These are phyloP conservation scores for Drosophila tropicalis DNA, from an alignment of 1,140 invertebrate species.

Conservation along the genomic window DNA sequence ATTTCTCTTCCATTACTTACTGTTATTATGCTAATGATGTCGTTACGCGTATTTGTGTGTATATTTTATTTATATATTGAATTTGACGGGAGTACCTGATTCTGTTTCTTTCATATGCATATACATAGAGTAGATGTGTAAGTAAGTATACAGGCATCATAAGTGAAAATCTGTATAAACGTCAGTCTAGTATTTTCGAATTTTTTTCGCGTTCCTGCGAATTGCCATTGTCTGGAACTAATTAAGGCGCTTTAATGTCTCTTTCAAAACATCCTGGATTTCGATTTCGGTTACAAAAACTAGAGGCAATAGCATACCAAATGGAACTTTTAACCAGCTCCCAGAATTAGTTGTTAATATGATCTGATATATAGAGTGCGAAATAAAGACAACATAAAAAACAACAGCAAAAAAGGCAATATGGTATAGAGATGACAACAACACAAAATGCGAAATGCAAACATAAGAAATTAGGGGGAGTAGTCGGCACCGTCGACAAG, in stretches of 20 bases:
- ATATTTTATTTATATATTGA: conserved; percentile 78
- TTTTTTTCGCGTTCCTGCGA: not conserved
- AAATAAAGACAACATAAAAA: not conserved
- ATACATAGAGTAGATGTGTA: conserved; percentile 21
- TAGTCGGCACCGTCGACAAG: conserved; percentile 40
- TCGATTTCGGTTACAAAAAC: conserved; percentile 4
- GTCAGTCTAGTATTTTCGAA: not conserved
- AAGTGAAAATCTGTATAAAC: conserved; percentile 38
- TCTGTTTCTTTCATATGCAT: conserved; percentile 23
- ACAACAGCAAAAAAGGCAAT: conserved; percentile 10
- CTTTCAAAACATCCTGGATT: conserved; percentile 43
- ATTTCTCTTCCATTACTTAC: conserved; percentile 82
- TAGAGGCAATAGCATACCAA: not conserved
- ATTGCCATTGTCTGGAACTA: conserved; percentile 45
- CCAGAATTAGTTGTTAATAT: not conserved
- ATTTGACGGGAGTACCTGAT: conserved; percentile 53
- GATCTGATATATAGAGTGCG: not conserved
- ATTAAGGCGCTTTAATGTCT: conserved; percentile 61
- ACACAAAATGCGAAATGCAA: conserved; percentile 74
- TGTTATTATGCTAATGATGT: conserved; percentile 83
- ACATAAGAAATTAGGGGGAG: conserved; percentile 34
- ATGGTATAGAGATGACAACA: conserved; percentile 63
- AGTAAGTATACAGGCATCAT: conserved; percentile 24
- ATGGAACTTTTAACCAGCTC: not conserved
- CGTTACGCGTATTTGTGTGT: conserved; percentile 81